phyloP scores from a whole-genome alignment of 92 coral and sea anemone species.

The Actinostola sp. region DNA sequence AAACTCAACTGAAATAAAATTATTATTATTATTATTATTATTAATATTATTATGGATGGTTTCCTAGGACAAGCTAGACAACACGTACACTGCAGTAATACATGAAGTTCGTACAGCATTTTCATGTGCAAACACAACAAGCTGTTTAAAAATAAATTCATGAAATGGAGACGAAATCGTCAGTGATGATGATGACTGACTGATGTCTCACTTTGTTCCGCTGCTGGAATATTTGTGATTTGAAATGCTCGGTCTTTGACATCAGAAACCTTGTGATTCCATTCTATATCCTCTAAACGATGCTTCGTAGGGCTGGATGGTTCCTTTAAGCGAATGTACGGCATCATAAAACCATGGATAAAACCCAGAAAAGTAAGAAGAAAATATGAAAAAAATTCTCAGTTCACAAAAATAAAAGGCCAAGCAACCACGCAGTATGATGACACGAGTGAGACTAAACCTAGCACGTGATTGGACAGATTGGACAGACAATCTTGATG shows the following conservation, averaged over 20 bases:
- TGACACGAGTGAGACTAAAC: conserved; percentile 10
- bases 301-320: conserved; percentile 68
- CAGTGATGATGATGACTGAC: too few relatives aligned
- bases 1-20: too few relatives aligned
- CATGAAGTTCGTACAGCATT: too few relatives aligned
- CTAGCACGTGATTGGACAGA: conserved; percentile 27
- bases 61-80: too few relatives aligned
- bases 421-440: conserved; percentile 32
- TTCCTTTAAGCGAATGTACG: conserved; percentile 87
- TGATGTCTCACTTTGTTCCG: conserved; percentile 83
- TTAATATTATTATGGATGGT: too few relatives aligned
- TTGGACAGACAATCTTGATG: too few relatives aligned
- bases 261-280: conserved; percentile 64
- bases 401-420: conserved; percentile 5
- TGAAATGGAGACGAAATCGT: too few relatives aligned
- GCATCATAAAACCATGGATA: conserved; percentile 46
- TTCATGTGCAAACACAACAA: too few relatives aligned
- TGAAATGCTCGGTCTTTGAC: conserved; percentile 81
- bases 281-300: conserved; percentile 79
- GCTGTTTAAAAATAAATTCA: too few relatives aligned
- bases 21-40: too few relatives aligned
- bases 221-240: conserved; percentile 68
- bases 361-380: not conserved
- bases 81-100: too few relatives aligned
- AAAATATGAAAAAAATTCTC: not conserved